phyloP scores from a whole-genome alignment of 2,797 vertebrate genomes.

The Parambassis ranga region DNA sequence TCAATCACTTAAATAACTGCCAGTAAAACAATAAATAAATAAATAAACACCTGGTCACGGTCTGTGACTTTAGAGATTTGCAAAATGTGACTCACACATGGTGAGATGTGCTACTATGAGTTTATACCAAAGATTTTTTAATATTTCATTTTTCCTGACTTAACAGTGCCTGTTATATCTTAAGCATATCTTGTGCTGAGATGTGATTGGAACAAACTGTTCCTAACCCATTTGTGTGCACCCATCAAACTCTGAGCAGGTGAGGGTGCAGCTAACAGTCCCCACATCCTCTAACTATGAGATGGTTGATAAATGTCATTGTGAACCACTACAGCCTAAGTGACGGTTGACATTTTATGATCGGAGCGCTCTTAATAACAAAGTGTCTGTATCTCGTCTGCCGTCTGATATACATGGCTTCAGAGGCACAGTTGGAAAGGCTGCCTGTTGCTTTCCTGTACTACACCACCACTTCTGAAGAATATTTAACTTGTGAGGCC shows the following conservation, averaged over 20 bases:
- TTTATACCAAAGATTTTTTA: not conserved
- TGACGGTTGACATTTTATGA: slow-evolving; percentile 61
- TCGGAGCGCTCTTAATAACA: slow-evolving; percentile 31
- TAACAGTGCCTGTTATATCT: not conserved
- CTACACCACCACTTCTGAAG: not conserved
- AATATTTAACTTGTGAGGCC: slow-evolving; percentile 9
- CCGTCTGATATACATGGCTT: slow-evolving; percentile 36
- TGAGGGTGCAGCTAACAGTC: slow-evolving; percentile 3
- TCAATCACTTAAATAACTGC: not conserved
- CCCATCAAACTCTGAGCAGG: slow-evolving; percentile 24
- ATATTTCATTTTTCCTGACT: not conserved
- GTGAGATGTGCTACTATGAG: no score
- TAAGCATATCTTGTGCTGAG: no score
- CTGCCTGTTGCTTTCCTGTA: slow-evolving; percentile 21
- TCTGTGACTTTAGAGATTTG: not conserved
- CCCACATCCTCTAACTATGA: not conserved
- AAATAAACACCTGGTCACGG: not conserved
- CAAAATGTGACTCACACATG: not conserved
- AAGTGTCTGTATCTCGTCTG: slow-evolving; percentile 31
- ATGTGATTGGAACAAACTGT: slow-evolving; percentile 6
- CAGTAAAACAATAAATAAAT: not conserved
- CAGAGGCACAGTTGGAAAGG: not conserved
- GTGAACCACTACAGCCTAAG: slow-evolving; percentile 33
- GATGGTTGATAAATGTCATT: slow-evolving; percentile 48
- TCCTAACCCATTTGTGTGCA: slow-evolving; percentile 2